Percentiles rank a stretch among this genome's conserved stretches.
Conservation (phyloP, 2,888 invertebrate species). For the Megalurothrips usitatus region DNA sequence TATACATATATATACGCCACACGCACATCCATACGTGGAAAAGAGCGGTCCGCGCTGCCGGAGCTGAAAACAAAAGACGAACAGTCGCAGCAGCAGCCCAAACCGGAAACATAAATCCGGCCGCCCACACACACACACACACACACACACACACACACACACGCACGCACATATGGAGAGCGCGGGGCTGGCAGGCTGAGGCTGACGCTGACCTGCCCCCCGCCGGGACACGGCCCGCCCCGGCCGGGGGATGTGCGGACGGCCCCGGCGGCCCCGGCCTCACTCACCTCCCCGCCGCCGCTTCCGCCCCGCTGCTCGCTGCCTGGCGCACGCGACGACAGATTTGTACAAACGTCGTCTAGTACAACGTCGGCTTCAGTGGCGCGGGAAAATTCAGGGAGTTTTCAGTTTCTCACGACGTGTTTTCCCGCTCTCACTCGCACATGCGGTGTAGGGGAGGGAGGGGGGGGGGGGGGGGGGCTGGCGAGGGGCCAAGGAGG, state of each 20-base stretch:
- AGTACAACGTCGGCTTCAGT: too few relatives aligned
- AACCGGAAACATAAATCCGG: slow-evolving; percentile 19
- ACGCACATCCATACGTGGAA: too few relatives aligned
- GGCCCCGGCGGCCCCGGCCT: neutral
- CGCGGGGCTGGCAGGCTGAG: too few relatives aligned
- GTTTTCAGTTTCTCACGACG: neutral
- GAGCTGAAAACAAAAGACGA: neutral
- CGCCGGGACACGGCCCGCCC: neutral
- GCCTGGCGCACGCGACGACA: neutral
- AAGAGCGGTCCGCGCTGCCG: neutral
- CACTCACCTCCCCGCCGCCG: neutral
- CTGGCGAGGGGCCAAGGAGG: neutral
- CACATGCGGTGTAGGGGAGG: neutral
- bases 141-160: too few relatives aligned
- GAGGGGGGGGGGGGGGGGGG: neutral
- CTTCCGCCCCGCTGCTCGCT: neutral
- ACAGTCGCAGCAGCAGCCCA: neutral
- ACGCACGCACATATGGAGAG: slow-evolving; percentile 1
- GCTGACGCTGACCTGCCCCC: neutral
- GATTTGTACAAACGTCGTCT: neutral
- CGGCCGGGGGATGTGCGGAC: neutral
- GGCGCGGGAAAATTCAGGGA: neutral
- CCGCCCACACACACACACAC: neutral
- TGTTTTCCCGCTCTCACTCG: neutral
- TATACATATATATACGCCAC: too few relatives aligned